phyloP scores from a whole-genome alignment of 2,797 vertebrate genomes.

The Aldrovandia affinis region DNA sequence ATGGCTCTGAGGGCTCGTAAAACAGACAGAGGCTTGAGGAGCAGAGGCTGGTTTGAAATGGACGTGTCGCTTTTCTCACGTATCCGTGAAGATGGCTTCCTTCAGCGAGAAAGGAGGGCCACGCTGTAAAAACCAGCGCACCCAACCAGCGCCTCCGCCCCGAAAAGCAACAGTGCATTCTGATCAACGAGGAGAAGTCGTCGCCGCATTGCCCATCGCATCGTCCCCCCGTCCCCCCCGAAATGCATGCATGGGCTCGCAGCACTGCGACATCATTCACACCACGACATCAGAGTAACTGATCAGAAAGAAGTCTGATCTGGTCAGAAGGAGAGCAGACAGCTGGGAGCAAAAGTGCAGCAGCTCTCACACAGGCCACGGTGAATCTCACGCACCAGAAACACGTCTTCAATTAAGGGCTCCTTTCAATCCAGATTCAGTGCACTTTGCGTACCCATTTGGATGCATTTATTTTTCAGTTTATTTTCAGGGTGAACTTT shows the following conservation, averaged over 20 bases:
- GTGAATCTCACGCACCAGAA: too few species aligned
- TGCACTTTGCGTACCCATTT: too few species aligned
- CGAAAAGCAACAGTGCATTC: background rate
- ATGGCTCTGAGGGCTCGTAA: constrained; percentile 42
- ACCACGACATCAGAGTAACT: too few species aligned
- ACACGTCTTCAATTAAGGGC: background rate
- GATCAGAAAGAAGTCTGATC: too few species aligned
- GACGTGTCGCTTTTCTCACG: constrained; percentile 56
- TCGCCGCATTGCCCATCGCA: background rate
- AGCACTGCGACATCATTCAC: background rate
- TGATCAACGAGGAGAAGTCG: background rate
- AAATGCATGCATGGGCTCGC: background rate
- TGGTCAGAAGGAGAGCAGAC: too few species aligned
- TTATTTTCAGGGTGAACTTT: too few species aligned
- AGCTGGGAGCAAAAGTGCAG: too few species aligned
- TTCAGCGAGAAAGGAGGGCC: constrained; percentile 30
- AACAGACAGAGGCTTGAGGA: constrained; percentile 36
- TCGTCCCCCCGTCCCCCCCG: too few species aligned
- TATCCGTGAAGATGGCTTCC: constrained; percentile 46
- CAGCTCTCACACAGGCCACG: too few species aligned
- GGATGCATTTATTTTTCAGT: too few species aligned
- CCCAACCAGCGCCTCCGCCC: constrained; percentile 17
- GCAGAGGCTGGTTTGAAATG: constrained; percentile 32
- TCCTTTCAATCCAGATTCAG: background rate
- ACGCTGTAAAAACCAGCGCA: constrained; percentile 37